A percentile compares a stretch with the other conserved stretches of the same genome.
Evolutionary conservation across 92 coral and sea anemone genomes (phyloP).

Genomic region (Parazoanthus atlanticus): DNA sequence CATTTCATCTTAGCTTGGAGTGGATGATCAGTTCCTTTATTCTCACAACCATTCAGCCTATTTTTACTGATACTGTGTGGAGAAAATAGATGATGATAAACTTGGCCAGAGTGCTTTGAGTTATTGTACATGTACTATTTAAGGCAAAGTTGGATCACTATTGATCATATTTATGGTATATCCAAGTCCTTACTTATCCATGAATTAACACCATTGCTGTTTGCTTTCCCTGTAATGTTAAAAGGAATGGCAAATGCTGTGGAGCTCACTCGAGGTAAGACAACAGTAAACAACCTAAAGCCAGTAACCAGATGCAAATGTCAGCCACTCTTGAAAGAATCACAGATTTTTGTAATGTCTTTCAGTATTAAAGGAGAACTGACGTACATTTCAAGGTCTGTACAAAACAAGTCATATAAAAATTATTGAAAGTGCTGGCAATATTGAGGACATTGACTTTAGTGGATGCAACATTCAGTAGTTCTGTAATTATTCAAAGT

Average conservation of each 20-base stretch:
- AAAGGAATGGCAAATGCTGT: constrained; percentile 52
- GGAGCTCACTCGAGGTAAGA: constrained; percentile 46
- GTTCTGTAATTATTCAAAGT: too few relatives aligned
- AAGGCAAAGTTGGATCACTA: not conserved
- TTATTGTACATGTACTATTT: not conserved
- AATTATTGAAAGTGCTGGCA: not conserved
- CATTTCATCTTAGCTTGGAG: too few relatives aligned
- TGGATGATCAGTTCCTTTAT: too few relatives aligned
- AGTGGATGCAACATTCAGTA: not conserved
- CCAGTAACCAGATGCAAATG: not conserved
- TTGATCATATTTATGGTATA: not conserved
- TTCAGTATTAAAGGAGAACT: constrained; percentile 21
- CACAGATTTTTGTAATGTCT: not conserved
- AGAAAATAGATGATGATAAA: too few relatives aligned
- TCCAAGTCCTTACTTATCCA: not conserved
- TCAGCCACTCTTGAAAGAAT: constrained; percentile 15
- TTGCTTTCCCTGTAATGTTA: not conserved
- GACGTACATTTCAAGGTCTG: not conserved
- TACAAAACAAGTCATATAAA: not conserved
- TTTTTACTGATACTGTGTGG: too few relatives aligned
- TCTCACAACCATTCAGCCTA: too few relatives aligned
- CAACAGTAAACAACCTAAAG: constrained; percentile 6
- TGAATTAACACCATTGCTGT: constrained; percentile 21
- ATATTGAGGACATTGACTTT: not conserved
- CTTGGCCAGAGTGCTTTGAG: not conserved